Base-by-base conservation (phyloP, 2,888 invertebrate genomes). In the Hecatera dysodea region DNA sequence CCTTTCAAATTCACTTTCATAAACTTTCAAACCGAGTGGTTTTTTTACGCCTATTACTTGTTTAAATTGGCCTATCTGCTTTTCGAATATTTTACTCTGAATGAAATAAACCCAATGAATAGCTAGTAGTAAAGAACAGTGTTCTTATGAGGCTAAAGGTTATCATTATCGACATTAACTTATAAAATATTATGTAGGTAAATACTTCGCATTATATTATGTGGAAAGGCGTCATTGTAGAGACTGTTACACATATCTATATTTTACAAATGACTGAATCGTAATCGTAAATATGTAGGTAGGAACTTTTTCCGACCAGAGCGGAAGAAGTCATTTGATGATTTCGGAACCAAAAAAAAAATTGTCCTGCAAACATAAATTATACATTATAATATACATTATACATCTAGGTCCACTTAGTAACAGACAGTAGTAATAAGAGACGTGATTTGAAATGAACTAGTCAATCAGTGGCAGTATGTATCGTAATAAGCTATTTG, bases 391-490 rank as follows among this genome's bases (percentile, higher is more conserved):
- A n/a, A n/a, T n/a, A n/a, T n/a, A n/a, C n/a, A n/a, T 29, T 33
- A 19, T 36, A 46, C 7, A 19, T 57, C 3, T 39, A 56, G 48
- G 22, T 52, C 17, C 42, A 57, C 27, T 62, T 76, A 69, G 52
- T 76, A 48, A 29, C 8, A 76, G 22, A 53, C 46, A 29, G 60
- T 39, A 67, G 64, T 56, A 81, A 78, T 75, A 65, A 63, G 48
- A 72, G 69, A 84, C 87, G 88, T 88, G 86, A 81, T 80, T 75
- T 70, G 87, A 84, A 88, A 81, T 64, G 70, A 61, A 80, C 67
- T 48, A 66, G 46, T 52, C 62, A 22, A 65, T 76, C 67, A 55
- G 44, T 27, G 68, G 61, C 56, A 53, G 71, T 55, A 60, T 72
- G 66, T 68, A 62, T 60, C 57, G 57, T 78, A 76, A 83, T 67